Percentiles rank a stretch among this genome's conserved stretches.
These are phyloP conservation scores for Aporophyla nigra DNA, from an alignment of 2,888 invertebrate species.

Conservation along the genomic window DNA sequence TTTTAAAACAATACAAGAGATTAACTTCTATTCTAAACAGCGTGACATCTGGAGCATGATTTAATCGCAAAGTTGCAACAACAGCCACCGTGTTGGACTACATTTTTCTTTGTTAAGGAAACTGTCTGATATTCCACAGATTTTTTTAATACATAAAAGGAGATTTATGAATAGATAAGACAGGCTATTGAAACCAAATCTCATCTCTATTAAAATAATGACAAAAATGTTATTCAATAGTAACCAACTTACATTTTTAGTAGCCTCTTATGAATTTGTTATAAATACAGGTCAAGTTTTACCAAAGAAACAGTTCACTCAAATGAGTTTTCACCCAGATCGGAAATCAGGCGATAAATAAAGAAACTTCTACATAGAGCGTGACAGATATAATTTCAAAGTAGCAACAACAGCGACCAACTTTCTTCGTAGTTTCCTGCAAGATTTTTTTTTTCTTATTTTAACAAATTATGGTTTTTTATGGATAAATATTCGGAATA, in stretches of 20 bases:
- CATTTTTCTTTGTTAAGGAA: slow-evolving; percentile 19
- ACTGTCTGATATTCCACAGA: neutral
- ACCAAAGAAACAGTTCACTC: neutral
- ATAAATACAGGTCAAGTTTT: neutral
- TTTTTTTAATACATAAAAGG: neutral
- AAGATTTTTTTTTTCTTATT: neutral
- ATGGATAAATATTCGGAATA: too few species aligned
- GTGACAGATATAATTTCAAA: slow-evolving; percentile 27
- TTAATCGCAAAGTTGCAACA: slow-evolving; percentile 36
- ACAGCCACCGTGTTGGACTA: neutral
- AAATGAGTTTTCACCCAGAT: neutral
- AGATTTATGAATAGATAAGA: neutral
- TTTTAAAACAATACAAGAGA: neutral
- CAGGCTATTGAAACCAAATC: neutral
- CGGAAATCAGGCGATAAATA: slow-evolving; percentile 7
- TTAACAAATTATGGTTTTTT: neutral
- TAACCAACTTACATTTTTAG: neutral
- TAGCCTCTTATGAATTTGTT: neutral
- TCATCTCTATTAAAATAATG: neutral
- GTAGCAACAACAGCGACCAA: slow-evolving; percentile 9
- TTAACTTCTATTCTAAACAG: slow-evolving; percentile 25
- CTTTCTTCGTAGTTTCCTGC: neutral
- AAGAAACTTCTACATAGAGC: slow-evolving; percentile 4
- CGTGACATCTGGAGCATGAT: slow-evolving; percentile 31
- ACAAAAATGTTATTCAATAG: neutral